Base-by-base conservation (phyloP, 2,797 vertebrate species). In the Argyrosomus regius region DNA sequence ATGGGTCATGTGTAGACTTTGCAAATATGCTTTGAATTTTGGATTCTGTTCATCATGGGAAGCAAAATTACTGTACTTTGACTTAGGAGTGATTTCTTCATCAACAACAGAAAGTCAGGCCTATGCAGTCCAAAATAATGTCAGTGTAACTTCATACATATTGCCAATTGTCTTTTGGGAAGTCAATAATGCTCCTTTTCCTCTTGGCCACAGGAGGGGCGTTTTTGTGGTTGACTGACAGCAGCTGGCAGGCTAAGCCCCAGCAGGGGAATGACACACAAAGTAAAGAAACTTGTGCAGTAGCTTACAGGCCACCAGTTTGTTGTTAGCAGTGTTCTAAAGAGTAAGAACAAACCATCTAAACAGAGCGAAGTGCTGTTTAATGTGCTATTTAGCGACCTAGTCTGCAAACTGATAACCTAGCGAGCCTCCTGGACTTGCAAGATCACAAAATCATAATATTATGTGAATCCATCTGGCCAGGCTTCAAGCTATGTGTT, bases 201-300 rank as follows among this genome's bases (percentile, higher is more conserved):
- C 31, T 62, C 22, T 45, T 22, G 22, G 61, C 7, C 24, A 26
- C 3, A 61, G 20, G 7, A 35, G 46, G 52, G n/a, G 12, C 3
- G 6, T 56, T 43, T 65, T 41, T 58, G 20, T 41, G 39, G 39
- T 65, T 77, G 48, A 69, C 6, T 61, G 54, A 73, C 61, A 73
- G 58, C 7, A 68, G 28, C n/a, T 69, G 45, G 57, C 6, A 64
- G 50, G 49, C 53, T 69, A 49, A 79, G 61, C 20, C n/a, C 46
- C n/a, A 10, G 68, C 45, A 77, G 20, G 48, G 17, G 18, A 26
- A 5, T 5, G 1, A 57, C 26, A 71, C 28, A 57, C 43, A 65
- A 45, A 43, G 9, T 28, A 72, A 77, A 54, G 8, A 61, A 49
- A 57, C 46, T 17, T 53, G 16, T 7, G 1, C 56, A 77, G 43